Evolutionary conservation across 1,140 invertebrate species (phyloP), one percentile per base, ranked within the genome.

Genomic region (Mylabris phalerata): DNA sequence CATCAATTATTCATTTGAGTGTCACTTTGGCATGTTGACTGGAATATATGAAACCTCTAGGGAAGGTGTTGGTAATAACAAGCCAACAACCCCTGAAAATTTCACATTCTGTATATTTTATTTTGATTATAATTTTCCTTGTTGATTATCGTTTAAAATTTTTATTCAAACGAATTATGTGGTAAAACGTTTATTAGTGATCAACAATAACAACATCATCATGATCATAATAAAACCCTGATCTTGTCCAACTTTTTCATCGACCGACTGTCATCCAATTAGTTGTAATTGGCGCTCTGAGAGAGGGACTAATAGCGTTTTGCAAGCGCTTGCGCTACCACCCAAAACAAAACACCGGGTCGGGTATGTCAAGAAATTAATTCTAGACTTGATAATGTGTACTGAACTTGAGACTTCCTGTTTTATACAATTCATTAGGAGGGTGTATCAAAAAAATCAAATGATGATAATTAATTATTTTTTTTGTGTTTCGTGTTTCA

Each of bases 211-310:
- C 19, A 19, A 19, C 19, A 19, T 19, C 19, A 19, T 70, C 68
- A 70, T 70, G 68, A 70, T 64, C 55, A 41, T 55, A 57, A 57
- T 41, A 43, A 57, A 66, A 68, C 69, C 69, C 67, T 71, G 69
- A 71, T 71, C 69, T 71, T 69, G 69, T 71, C 67, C 69, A 71
- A 71, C 69, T 69, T 71, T 70, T 66, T 67, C 67, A 70, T 70
- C 69, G 69, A 71, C 67, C 68, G 67, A 69, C 60, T 67, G 62
- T 63, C 59, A 43, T 60, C 67, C 68, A 70, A 70, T 70, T 70
- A 70, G 66, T 69, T 63, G 65, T 70, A 70, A 70, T 70, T 70
- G 67, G 63, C 68, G 60, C 65, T 60, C 32, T 32, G 32, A 32
- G 51, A 54, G 51, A 52, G 51, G 51, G 51, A 27, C 42, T 58